Conservation (phyloP, 2,888 invertebrate species). For the Amphiduros pacificus region DNA sequence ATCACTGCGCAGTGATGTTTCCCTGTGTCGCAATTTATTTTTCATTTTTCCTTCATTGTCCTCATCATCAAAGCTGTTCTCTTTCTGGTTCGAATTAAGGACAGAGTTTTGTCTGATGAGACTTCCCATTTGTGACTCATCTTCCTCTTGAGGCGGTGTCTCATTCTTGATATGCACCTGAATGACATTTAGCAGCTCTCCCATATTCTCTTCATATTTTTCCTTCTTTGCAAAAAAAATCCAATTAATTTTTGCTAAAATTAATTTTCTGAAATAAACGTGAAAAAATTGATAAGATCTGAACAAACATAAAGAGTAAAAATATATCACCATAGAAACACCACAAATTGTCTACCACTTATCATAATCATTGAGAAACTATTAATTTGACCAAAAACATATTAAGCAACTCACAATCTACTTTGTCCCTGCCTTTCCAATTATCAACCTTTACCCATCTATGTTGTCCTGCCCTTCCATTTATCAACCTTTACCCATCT, state of each 20-base stretch:
- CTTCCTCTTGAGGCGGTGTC: not conserved
- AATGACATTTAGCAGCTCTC: conserved; percentile 27
- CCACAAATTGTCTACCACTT: too few species aligned
- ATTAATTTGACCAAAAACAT: too few species aligned
- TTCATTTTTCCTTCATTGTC: conserved; percentile 3
- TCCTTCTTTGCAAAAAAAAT: conserved; percentile 41
- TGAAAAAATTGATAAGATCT: too few species aligned
- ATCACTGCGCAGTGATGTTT: conserved; percentile 21
- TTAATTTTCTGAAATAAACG: conserved; percentile 43
- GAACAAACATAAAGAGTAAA: too few species aligned
- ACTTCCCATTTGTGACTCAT: not conserved
- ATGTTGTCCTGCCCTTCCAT: too few species aligned
- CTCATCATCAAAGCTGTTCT: conserved; percentile 5
- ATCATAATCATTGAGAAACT: too few species aligned
- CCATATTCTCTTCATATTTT: conserved; percentile 33
- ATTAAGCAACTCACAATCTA: too few species aligned
- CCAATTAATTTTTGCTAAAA: conserved; percentile 51
- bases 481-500: too few species aligned
- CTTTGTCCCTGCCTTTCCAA: too few species aligned
- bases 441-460: too few species aligned
- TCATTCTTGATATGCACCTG: not conserved
- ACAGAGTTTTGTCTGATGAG: too few species aligned
- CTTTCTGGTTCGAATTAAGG: conserved; percentile 18
- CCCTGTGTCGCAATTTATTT: not conserved
- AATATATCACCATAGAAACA: too few species aligned